phyloP scores from a whole-genome alignment of 35 echinoderm and acorn worm species.

The Lytechinus pictus region DNA sequence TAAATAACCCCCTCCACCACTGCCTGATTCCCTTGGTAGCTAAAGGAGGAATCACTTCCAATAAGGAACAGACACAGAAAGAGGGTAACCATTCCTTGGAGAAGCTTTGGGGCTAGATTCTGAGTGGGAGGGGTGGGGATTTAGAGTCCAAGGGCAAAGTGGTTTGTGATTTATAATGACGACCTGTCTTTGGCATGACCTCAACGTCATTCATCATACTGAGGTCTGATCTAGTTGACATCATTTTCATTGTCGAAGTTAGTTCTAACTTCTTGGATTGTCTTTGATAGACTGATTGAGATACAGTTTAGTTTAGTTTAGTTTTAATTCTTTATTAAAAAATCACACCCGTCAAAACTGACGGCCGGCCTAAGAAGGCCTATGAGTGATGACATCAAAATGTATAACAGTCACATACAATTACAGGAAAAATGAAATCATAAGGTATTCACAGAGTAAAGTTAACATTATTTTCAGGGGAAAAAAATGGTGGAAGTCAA shows the following conservation, averaged over 20 bases:
- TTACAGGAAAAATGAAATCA: too few relatives aligned
- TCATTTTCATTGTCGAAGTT: not conserved
- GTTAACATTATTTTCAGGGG: too few relatives aligned
- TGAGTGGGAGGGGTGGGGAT: not conserved
- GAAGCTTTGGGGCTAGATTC: not conserved
- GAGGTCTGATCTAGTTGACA: not conserved
- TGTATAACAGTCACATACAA: too few relatives aligned
- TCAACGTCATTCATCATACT: not conserved
- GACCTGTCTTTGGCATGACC: not conserved
- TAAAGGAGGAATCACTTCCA: not conserved
- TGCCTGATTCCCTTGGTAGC: not conserved
- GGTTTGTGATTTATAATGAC: not conserved
- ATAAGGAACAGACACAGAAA: not conserved
- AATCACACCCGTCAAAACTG: too few relatives aligned
- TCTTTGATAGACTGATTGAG: too few relatives aligned
- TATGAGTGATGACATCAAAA: too few relatives aligned
- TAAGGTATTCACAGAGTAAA: too few relatives aligned
- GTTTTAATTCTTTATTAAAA: too few relatives aligned
- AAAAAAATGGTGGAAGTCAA: too few relatives aligned
- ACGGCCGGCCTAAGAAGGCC: too few relatives aligned
- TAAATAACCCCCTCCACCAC: not conserved
- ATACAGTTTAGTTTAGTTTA: too few relatives aligned
- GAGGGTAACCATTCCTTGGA: not conserved
- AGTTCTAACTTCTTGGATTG: too few relatives aligned
- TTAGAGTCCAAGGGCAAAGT: not conserved